These are phyloP conservation scores for Catagonus wagneri DNA, from an alignment of 2,113 vertebrate genomes.

Conservation along the genomic window DNA sequence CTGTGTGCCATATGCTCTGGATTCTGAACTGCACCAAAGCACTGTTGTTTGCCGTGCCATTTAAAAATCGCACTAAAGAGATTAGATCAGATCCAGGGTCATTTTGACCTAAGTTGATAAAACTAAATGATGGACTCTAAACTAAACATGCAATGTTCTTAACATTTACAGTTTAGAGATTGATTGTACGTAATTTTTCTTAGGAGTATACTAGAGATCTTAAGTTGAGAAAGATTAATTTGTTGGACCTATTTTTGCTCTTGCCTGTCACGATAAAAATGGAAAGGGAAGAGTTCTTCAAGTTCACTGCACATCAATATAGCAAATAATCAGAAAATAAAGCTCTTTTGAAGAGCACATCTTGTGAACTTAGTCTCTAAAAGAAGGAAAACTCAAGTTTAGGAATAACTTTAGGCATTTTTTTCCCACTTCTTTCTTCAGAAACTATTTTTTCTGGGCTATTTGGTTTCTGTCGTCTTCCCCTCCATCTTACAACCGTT, in stretches of 20 bases:
- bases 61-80: conserved; percentile 85
- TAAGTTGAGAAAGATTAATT: neutral
- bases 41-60: conserved; percentile 75
- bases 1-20: conserved; percentile 78
- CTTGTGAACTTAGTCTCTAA: neutral
- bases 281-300: neutral
- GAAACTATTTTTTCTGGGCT: neutral
- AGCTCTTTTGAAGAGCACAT: neutral
- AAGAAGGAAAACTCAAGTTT: neutral
- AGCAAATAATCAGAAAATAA: neutral
- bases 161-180: neutral
- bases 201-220: neutral
- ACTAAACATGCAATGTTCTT: neutral
- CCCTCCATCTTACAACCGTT: neutral
- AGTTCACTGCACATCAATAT: neutral
- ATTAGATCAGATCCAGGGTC: conserved; percentile 6
- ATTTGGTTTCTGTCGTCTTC: neutral
- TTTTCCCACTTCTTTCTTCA: neutral
- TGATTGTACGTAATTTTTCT: neutral
- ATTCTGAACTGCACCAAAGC: conserved; percentile 87
- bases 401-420: neutral
- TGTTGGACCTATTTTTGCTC: neutral
- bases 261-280: neutral
- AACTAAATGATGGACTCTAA: neutral
- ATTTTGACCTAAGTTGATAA: neutral